These are phyloP conservation scores for Abscondita cerata DNA, from an alignment of 2,888 invertebrate species.

Conservation along the genomic window DNA sequence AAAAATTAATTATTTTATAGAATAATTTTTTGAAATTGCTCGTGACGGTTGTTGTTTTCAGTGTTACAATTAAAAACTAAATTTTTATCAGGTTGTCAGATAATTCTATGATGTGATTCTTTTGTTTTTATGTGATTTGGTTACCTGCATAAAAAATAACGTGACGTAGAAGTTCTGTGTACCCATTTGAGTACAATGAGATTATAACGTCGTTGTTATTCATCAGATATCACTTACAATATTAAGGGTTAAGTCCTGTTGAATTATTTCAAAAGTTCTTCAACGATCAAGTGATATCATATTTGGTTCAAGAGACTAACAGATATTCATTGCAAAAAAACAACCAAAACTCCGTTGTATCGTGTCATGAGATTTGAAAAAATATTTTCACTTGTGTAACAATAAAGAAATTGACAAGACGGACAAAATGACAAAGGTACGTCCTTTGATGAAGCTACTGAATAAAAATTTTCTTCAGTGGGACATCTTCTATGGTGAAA, in stretches of 20 bases:
- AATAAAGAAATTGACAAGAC: slow-evolving; percentile 6
- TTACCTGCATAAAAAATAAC: not conserved
- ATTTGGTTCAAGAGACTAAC: not conserved
- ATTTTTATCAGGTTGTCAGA: not conserved
- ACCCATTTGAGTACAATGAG: not conserved
- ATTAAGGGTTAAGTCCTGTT: not conserved
- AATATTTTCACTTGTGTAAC: not conserved
- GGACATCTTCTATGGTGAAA: slow-evolving; percentile 42
- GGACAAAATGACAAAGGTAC: slow-evolving; percentile 12
- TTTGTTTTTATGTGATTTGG: slow-evolving; percentile 1
- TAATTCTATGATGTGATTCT: not conserved
- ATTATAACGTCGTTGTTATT: no score
- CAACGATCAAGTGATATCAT: not conserved
- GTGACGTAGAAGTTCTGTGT: not conserved
- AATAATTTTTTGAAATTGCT: not conserved
- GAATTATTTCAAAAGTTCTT: not conserved
- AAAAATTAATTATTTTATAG: not conserved
- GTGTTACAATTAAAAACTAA: not conserved
- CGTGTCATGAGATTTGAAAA: not conserved
- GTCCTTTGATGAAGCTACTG: slow-evolving; percentile 25
- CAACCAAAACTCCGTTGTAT: not conserved
- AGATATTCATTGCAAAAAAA: not conserved
- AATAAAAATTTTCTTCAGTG: slow-evolving; percentile 38
- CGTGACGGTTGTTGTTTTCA: not conserved
- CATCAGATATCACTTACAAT: not conserved